phyloP scores from a whole-genome alignment of 2,888 invertebrate genomes.

The Catocala nupta region DNA sequence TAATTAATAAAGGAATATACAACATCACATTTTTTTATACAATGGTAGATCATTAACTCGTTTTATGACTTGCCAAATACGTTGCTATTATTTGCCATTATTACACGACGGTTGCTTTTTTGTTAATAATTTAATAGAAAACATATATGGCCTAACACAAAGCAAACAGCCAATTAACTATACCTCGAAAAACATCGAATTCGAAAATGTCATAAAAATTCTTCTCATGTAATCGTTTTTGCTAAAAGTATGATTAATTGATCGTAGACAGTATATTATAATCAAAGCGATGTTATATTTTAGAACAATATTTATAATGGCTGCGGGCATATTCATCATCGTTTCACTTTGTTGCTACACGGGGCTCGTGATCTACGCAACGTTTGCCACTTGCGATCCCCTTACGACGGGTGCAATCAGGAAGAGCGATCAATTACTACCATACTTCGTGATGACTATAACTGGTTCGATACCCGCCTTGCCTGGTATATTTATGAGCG shows the following conservation, averaged over 20 bases:
- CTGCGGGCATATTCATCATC: conserved; percentile 91
- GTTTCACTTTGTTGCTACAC: conserved; percentile 94
- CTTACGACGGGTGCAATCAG: conserved; percentile 90
- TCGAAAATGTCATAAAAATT: too few species aligned
- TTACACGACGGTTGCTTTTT: too few species aligned
- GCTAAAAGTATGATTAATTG: neutral
- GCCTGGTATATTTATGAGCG: conserved; percentile 94
- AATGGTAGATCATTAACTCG: too few species aligned
- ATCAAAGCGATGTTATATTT: conserved; percentile 40
- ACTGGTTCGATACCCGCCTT: conserved; percentile 91
- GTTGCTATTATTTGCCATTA: too few species aligned
- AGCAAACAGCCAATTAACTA: too few species aligned
- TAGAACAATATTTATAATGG: conserved; percentile 92
- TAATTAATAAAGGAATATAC: too few species aligned
- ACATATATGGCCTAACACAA: too few species aligned
- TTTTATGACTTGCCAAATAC: too few species aligned
- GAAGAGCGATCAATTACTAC: conserved; percentile 92
- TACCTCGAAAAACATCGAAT: too few species aligned
- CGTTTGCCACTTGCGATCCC: conserved; percentile 95
- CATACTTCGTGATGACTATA: conserved; percentile 94
- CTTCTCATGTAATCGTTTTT: too few species aligned
- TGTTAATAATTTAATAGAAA: too few species aligned
- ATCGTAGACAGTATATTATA: neutral
- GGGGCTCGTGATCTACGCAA: conserved; percentile 95
- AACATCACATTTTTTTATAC: too few species aligned